Evolutionary conservation across 2,113 vertebrate genomes (phyloP), one percentile per base, ranked within the genome.

Genomic region (Urocolius indicus): DNA sequence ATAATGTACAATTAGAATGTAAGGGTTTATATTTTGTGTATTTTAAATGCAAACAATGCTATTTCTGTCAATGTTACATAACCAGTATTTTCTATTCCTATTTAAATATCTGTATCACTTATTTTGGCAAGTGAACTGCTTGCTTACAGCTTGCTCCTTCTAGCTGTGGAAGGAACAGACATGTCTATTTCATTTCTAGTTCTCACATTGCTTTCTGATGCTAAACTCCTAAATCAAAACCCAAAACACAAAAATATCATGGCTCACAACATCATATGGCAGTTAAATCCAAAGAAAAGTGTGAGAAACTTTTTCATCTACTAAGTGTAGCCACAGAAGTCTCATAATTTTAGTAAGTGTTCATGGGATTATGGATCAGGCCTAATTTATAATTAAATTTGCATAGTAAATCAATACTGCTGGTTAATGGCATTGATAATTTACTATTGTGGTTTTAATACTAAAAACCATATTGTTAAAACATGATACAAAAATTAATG

Each of bases 391-490:
- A 84, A 79, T 14, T 74, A 74, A 66, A 77, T 96, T 89, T 94
- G 74, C 75, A 95, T 1, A 91, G 52, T 49, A 92, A 76, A 94
- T 89, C 84, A 95, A 96, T 90, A 95, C 32, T 93, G 74, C 54
- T 79, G 38, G 72, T 66, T 95, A 97, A 96, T 54, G 18, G 46
- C 27, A 94, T 54, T 93, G 89, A 90, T 90, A 96, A 94, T 94
- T 97, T 94, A 93, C 66, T 12, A 66, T 21, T 91, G 84, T 87
- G 65, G 89, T 94, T 94, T 96, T 95, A 96, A 94, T 85, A 97
- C 34, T 91, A 96, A 97, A 97, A 96, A 89, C 71, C 38, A 23
- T 80, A 95, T 36, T 95, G 86, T 93, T 96, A 96, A 97, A 97
- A 93, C 65, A 58, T 32, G 36, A 96, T 83, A 23, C 51, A 87